Base-by-base conservation (phyloP, 2,113 vertebrate species). In the Meleagris gallopavo region DNA sequence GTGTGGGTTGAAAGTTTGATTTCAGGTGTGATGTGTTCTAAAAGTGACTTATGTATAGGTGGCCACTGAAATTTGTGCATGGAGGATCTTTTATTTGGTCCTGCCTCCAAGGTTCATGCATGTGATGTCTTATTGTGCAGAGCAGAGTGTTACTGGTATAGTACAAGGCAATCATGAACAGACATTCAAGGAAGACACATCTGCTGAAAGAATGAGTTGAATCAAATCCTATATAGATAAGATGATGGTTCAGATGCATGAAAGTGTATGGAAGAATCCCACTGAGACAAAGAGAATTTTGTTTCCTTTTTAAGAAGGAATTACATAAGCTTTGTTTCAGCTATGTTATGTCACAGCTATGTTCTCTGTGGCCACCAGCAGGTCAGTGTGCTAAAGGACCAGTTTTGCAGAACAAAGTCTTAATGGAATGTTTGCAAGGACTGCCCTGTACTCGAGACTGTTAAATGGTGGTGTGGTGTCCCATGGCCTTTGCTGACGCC, bases 261-360 rank as follows among this genome's bases (percentile, higher is more conserved):
- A n/a, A 79, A 76, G 19, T 30, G 12, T 73, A 1, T 61, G 40
- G 29, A 38, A 62, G 43, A 79, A 48, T 73, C 48, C 20, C 11
- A 30, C 30, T 21, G 80, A n/a, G 84, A 69, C 32, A 27, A 21
- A 50, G 30, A 38, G 34, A 55, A 3, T 81, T 84, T 54, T 50
- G 8, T 8, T 14, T 13, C 45, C 34, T 69, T 30, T 34, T 3
- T 14, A 52, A 52, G 48, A 34, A 40, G 10, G 29, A 25, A 87
- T 66, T 60, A 66, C 1, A 5, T n/a, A 75, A 45, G 30, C 25
- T 64, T 66, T 58, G 18, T 76, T 30, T 24, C 30, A 41, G 2
- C 12, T 55, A 1, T 2, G 1, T 43, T 69, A 10, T 0, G 0
- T 81, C 57, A 9, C 78, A 36, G 20, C 36, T 40, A 0, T 1